Evolutionary conservation across 2,888 invertebrate genomes (phyloP).

Genomic region (Dromius quadrimaculatus): DNA sequence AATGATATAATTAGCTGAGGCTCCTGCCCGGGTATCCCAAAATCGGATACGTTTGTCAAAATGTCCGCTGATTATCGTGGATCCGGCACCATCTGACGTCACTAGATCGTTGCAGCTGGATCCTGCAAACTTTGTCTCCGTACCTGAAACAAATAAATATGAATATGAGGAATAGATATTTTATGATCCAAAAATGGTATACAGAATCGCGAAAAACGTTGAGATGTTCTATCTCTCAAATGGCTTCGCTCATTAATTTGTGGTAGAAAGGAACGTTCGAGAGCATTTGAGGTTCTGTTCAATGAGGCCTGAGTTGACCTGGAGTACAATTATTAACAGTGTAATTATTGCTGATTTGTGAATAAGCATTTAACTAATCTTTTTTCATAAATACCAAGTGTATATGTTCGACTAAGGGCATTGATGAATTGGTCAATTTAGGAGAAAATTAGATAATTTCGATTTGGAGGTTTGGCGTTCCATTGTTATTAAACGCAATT

Average conservation of each 20-base stretch:
- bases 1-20: slow-evolving; percentile 85
- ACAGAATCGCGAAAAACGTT: too few relatives aligned
- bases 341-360: slow-evolving; percentile 30
- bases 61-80: slow-evolving; percentile 96
- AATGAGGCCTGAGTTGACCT: not conserved
- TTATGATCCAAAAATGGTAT: too few relatives aligned
- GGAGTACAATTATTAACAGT: slow-evolving; percentile 40
- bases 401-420: slow-evolving; percentile 13
- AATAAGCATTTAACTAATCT: slow-evolving; percentile 27
- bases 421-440: slow-evolving; percentile 21
- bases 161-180: too few relatives aligned
- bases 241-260: slow-evolving; percentile 37
- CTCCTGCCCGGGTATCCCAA: slow-evolving; percentile 95
- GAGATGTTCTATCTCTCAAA: too few relatives aligned
- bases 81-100: slow-evolving; percentile 86
- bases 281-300: too few relatives aligned
- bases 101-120: slow-evolving; percentile 98
- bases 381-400: slow-evolving; percentile 30
- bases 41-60: slow-evolving; percentile 97
- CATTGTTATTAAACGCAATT: too few relatives aligned
- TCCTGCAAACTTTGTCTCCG: slow-evolving; percentile 94
- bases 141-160: slow-evolving; percentile 77
- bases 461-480: not conserved
- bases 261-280: not conserved
- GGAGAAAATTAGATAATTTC: slow-evolving; percentile 20